phyloP scores from a whole-genome alignment of 2,797 vertebrate species.

The Eremophila alpestris region DNA sequence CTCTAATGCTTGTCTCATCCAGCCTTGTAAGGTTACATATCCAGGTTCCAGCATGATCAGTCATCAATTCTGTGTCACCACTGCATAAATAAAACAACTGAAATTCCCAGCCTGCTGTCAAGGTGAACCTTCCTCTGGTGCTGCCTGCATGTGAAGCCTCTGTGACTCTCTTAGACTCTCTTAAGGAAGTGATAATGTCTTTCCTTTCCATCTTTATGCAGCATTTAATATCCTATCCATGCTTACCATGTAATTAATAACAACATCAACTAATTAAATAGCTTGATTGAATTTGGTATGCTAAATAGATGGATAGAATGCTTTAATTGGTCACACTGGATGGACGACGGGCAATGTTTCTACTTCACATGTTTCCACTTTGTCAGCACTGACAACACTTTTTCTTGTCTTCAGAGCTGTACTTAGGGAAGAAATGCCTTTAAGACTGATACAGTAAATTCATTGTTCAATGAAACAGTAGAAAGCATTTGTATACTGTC shows the following conservation, averaged over 20 bases:
- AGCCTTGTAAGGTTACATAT: background rate
- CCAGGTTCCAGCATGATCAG: background rate
- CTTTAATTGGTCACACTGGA: background rate
- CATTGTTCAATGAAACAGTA: background rate
- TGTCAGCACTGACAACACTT: background rate
- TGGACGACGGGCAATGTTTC: fast-evolving
- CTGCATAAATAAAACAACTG: background rate
- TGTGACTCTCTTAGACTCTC: background rate
- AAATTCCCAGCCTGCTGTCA: background rate
- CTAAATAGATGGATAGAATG: background rate
- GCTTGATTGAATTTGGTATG: background rate
- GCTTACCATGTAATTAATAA: background rate
- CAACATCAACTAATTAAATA: background rate
- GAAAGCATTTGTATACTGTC: background rate
- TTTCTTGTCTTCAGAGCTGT: background rate
- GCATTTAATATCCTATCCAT: background rate
- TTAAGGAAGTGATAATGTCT: background rate
- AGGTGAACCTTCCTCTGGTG: background rate
- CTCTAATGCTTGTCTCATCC: background rate
- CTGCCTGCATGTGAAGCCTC: background rate
- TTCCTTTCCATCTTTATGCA: background rate
- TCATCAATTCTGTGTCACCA: background rate
- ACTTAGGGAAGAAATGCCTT: background rate
- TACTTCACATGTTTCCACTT: background rate
- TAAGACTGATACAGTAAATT: background rate